These are phyloP conservation scores for Oplegnathus fasciatus DNA, from an alignment of 2,113 vertebrate species.

Conservation along the genomic window DNA sequence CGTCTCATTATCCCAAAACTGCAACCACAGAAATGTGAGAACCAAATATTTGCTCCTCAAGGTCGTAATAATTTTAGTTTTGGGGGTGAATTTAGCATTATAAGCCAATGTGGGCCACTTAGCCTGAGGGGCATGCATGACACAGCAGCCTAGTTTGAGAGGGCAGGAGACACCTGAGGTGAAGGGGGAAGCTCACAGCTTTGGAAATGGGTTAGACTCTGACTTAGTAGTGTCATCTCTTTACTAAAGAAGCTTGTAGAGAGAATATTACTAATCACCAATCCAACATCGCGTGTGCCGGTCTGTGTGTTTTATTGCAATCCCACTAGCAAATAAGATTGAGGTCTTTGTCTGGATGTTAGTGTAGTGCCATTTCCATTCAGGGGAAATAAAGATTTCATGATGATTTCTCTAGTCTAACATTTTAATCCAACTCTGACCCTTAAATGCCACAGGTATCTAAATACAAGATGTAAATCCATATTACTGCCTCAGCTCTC, in stretches of 20 bases:
- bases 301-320: conserved; percentile 40
- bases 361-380: conserved; percentile 63
- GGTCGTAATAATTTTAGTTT: not conserved
- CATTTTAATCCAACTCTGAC: conserved; percentile 47
- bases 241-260: conserved; percentile 14
- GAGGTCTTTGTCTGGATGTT: conserved; percentile 40
- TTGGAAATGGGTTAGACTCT: not conserved
- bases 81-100: conserved; percentile 11
- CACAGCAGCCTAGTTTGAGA: conserved; percentile 7
- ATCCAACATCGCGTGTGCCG: conserved; percentile 23
- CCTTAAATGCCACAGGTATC: conserved; percentile 50
- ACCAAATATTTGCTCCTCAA: conserved; percentile 1
- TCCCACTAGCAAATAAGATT: conserved; percentile 19
- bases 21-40: conserved; percentile 6
- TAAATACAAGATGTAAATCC: conserved; percentile 50
- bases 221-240: conserved; percentile 51
- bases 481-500: conserved; percentile 36
- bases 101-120: not conserved
- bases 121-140: conserved; percentile 11
- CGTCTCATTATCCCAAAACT: not conserved
- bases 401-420: conserved; percentile 41
- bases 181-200: conserved; percentile 40
- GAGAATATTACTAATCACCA: conserved; percentile 20
- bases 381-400: conserved; percentile 44
- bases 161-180: conserved; percentile 44